These are phyloP conservation scores for Habrosyne pyritoides DNA, from an alignment of 2,888 invertebrate species.

Conservation along the genomic window DNA sequence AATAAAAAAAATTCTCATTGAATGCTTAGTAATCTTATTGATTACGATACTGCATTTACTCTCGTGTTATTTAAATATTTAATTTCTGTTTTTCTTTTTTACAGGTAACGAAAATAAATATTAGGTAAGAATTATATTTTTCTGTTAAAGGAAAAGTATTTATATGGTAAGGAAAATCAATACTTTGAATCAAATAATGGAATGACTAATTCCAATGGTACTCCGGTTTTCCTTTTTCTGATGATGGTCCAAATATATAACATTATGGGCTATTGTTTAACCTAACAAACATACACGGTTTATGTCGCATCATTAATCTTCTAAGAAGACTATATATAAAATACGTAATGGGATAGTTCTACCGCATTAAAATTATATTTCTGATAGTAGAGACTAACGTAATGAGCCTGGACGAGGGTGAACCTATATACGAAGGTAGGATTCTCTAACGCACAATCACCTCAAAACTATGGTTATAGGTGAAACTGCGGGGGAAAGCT, in stretches of 20 bases:
- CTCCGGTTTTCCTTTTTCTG: neutral
- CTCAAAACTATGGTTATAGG: too few species aligned
- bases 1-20: too few species aligned
- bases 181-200: neutral
- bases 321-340: neutral
- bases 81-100: neutral
- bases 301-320: neutral
- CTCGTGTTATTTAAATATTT: too few species aligned
- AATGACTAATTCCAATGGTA: neutral
- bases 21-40: too few species aligned
- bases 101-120: neutral
- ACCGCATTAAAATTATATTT: neutral
- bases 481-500: too few species aligned
- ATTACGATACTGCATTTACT: too few species aligned
- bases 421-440: too few species aligned
- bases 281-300: neutral
- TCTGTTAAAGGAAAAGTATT: too few species aligned
- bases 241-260: neutral
- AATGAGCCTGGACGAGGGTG: too few species aligned
- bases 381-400: too few species aligned
- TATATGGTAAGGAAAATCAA: too few species aligned
- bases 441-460: too few species aligned
- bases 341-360: neutral
- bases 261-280: neutral
- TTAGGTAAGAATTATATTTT: neutral